These are phyloP conservation scores for Kryptopterus vitreolus DNA, from an alignment of 2,797 vertebrate genomes.

Conservation along the genomic window DNA sequence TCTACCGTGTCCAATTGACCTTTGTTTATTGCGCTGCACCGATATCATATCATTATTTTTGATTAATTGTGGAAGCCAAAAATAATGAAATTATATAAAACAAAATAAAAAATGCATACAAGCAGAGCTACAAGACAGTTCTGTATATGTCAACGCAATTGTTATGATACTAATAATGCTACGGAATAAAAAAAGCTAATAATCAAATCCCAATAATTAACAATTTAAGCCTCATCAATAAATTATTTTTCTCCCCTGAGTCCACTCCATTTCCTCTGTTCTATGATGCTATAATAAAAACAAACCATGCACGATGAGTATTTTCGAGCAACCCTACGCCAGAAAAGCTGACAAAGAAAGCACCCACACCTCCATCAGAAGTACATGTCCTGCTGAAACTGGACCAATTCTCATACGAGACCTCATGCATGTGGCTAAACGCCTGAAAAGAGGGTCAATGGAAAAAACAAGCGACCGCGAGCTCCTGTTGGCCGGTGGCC, in stretches of 20 bases:
- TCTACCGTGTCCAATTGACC: background rate
- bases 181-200: background rate
- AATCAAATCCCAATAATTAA: background rate
- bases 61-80: background rate
- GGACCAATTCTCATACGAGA: conserved; percentile 32
- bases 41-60: background rate
- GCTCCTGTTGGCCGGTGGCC: conserved; percentile 49
- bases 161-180: background rate
- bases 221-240: background rate
- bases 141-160: background rate
- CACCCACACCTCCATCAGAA: background rate
- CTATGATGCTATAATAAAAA: background rate
- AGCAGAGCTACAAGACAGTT: background rate
- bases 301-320: background rate
- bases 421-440: conserved; percentile 38
- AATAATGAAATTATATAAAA: background rate
- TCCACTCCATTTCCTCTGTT: background rate
- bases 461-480: conserved; percentile 54
- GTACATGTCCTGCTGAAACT: background rate
- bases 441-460: conserved; percentile 52
- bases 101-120: background rate
- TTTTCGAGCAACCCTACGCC: conserved; percentile 8
- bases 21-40: background rate
- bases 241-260: background rate
- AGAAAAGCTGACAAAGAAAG: conserved; percentile 3